Evolutionary conservation across 2,113 vertebrate species (phyloP).

Genomic region (Elephas maximus): DNA sequence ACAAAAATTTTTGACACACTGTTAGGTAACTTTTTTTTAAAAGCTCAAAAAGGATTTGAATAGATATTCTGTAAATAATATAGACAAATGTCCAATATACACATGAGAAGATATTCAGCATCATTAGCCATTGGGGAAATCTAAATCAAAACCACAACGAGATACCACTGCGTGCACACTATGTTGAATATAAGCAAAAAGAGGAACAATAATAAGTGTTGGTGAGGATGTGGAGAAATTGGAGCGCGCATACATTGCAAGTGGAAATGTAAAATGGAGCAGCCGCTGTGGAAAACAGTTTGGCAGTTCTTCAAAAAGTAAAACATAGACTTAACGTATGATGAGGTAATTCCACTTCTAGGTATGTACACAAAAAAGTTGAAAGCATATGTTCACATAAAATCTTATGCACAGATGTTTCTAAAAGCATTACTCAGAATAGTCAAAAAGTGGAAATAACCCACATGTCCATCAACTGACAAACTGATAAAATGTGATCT

Average conservation of each 20-base stretch:
- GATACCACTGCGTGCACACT: not conserved
- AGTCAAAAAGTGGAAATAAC: too few species aligned
- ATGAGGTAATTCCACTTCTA: conserved; percentile 27
- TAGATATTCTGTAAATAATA: not conserved
- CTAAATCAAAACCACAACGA: not conserved
- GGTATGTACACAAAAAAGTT: not conserved
- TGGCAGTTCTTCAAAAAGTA: not conserved
- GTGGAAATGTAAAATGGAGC: too few species aligned
- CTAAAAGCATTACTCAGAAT: too few species aligned
- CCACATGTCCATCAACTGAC: not conserved
- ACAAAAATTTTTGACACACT: not conserved
- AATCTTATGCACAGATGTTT: too few species aligned
- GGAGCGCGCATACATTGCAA: too few species aligned
- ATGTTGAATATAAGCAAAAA: not conserved
- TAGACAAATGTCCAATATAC: not conserved
- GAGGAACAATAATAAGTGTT: not conserved
- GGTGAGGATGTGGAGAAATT: not conserved
- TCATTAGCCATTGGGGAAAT: not conserved
- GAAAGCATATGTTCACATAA: too few species aligned
- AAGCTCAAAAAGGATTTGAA: not conserved
- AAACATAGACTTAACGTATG: not conserved
- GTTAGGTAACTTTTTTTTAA: not conserved
- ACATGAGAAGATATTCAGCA: not conserved
- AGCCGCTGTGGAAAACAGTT: not conserved
- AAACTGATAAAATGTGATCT: not conserved